A percentile compares a stretch with the other conserved stretches of the same genome.
phyloP scores from a whole-genome alignment of 2,888 invertebrate species.

The Xanthia togata region DNA sequence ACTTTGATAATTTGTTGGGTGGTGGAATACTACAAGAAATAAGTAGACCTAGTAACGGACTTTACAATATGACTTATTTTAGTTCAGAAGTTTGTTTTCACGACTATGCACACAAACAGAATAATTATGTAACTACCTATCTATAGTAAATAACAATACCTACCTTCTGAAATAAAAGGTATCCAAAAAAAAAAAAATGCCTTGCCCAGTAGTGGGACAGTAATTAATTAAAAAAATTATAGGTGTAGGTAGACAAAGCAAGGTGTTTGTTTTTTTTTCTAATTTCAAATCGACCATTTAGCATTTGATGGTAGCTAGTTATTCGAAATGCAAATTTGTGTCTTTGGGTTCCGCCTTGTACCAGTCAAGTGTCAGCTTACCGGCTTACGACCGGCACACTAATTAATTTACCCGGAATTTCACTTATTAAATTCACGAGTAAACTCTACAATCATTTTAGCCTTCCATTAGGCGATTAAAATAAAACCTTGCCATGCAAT shows the following conservation, averaged over 20 bases:
- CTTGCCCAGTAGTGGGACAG: not conserved
- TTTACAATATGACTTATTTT: not conserved
- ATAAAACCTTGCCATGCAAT: conserved; percentile 29
- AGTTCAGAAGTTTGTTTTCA: conserved; percentile 7
- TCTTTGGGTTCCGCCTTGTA: conserved; percentile 29
- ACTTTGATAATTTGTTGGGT: not conserved
- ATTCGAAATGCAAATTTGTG: conserved; percentile 34
- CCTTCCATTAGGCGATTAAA: conserved; percentile 40
- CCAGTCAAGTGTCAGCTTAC: conserved; percentile 81
- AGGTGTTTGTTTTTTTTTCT: not conserved
- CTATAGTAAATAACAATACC: not conserved
- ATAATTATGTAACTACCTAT: not conserved
- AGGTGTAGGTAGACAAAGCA: not conserved
- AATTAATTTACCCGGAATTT: conserved; percentile 81
- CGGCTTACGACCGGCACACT: conserved; percentile 65
- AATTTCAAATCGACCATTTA: not conserved
- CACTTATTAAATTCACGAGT: conserved; percentile 65
- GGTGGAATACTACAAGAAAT: not conserved
- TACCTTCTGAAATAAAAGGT: not conserved
- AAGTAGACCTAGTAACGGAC: not conserved
- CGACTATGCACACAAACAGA: not conserved
- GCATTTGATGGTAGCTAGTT: conserved; percentile 10
- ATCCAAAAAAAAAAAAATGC: not conserved
- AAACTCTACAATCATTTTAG: conserved; percentile 47
- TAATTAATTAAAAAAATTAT: not conserved